These are phyloP conservation scores for Epiblema foenella DNA, from an alignment of 2,888 invertebrate genomes.

Conservation along the genomic window DNA sequence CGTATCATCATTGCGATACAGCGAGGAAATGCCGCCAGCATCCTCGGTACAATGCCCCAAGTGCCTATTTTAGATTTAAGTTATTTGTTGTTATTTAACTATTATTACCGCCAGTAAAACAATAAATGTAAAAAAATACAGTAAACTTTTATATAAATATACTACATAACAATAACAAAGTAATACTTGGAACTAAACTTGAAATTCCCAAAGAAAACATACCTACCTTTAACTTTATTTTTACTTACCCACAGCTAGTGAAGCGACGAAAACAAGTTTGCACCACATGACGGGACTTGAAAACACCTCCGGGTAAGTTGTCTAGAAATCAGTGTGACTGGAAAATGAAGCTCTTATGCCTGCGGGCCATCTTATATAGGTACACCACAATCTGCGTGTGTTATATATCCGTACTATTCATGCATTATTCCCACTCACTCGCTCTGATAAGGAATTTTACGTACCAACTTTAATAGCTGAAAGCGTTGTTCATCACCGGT, in stretches of 20 bases:
- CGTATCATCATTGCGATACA: no score
- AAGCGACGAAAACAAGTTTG: slow-evolving; percentile 5
- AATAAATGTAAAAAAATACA: no score
- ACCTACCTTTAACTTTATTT: neutral
- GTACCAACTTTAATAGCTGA: neutral
- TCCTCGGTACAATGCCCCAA: no score
- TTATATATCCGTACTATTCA: neutral
- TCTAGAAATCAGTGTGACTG: neutral
- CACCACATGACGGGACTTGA: neutral
- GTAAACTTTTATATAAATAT: no score
- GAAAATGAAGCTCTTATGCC: neutral
- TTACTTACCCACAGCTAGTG: slow-evolving; percentile 9
- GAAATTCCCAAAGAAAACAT: neutral
- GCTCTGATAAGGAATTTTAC: neutral
- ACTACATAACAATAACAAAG: no score
- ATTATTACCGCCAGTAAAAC: no score
- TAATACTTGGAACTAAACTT: neutral
- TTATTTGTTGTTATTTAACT: no score
- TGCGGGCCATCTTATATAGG: slow-evolving; percentile 16
- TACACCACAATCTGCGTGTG: neutral
- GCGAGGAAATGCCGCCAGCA: no score
- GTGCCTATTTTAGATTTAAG: no score
- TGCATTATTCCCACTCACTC: neutral
- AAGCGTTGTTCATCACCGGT: neutral
- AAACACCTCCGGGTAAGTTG: neutral